Percentiles rank a stretch among this genome's conserved stretches.
Conservation (phyloP, 2,888 invertebrate genomes). For the Pandemis heparana region DNA sequence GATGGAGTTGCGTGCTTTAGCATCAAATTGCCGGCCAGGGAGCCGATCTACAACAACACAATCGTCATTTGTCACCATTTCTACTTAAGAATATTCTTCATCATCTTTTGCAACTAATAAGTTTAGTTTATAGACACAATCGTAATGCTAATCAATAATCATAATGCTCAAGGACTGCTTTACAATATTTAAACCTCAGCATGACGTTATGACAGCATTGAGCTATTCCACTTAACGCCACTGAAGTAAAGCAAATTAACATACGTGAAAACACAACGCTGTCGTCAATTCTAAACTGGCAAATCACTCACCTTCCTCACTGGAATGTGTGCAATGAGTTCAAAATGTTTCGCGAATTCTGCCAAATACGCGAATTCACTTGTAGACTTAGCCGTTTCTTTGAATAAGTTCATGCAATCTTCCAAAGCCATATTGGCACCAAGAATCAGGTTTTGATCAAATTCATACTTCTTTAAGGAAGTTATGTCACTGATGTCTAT, state of each 20-base stretch:
- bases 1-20: constrained; percentile 85
- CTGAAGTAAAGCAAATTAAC: neutral
- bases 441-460: constrained; percentile 76
- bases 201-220: no score
- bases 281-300: neutral
- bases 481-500: constrained; percentile 72
- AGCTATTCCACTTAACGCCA: no score
- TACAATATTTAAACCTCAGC: no score
- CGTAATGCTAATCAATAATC: no score
- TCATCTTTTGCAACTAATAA: no score
- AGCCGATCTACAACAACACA: constrained; percentile 83
- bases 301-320: constrained; percentile 85
- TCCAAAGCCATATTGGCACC: constrained; percentile 87
- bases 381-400: constrained; percentile 60
- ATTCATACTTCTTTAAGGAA: constrained; percentile 61
- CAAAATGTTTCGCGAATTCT: constrained; percentile 85
- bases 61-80: neutral
- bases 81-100: no score
- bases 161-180: no score
- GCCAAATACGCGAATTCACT: constrained; percentile 82
- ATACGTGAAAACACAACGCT: neutral
- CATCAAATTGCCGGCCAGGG: constrained; percentile 89
- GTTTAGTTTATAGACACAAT: no score
- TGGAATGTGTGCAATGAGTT: constrained; percentile 87
- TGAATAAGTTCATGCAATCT: constrained; percentile 81